Base-by-base conservation (phyloP, 2,888 invertebrate genomes). In the Flabesymbios commensalis region DNA sequence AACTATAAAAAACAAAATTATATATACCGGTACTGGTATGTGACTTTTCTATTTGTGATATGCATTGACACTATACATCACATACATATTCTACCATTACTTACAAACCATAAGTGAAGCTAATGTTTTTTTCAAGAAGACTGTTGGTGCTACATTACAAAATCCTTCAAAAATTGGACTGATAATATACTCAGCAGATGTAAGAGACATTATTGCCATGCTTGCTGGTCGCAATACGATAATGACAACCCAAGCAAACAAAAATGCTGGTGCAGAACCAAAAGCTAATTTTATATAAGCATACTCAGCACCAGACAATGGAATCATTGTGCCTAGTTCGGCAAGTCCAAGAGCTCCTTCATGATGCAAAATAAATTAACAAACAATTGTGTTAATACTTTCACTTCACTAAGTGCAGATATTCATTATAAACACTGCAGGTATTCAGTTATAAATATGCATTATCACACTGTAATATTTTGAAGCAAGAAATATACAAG, bases 301-400 rank as follows among this genome's bases (percentile, higher is more conserved):
- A 78, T 91, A 91, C 80, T 91, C 91, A 1, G 90, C 90, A 2
- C 91, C 91, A 0, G 90, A 90, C 73, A 89, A 85, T 1, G 88
- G 89, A 5, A 91, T 87, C 0, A 90, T 88, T 0, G 90, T 90
- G 41, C 91, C 90, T 56, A 92, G 82, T 83, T 91, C 91, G 36
- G 90, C 90, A 75, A 90, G 91, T 0, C 89, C 88, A 63, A 91
- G 78, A 0, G 91, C 91, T 68, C 91, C 93, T 93, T n/a, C n/a
- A n/a, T n/a, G n/a, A n/a, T n/a, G n/a, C n/a, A n/a, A n/a, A n/a
- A n/a, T n/a, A n/a, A n/a, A n/a, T n/a, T n/a, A n/a, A n/a, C n/a
- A n/a, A n/a, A n/a, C n/a, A n/a, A n/a, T n/a, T n/a, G n/a, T n/a
- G n/a, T n/a, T n/a, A n/a, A n/a, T n/a, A n/a, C n/a, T n/a, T n/a